Evolutionary conservation across 2,888 invertebrate species (phyloP).

Genomic region (Galeruca laticollis): DNA sequence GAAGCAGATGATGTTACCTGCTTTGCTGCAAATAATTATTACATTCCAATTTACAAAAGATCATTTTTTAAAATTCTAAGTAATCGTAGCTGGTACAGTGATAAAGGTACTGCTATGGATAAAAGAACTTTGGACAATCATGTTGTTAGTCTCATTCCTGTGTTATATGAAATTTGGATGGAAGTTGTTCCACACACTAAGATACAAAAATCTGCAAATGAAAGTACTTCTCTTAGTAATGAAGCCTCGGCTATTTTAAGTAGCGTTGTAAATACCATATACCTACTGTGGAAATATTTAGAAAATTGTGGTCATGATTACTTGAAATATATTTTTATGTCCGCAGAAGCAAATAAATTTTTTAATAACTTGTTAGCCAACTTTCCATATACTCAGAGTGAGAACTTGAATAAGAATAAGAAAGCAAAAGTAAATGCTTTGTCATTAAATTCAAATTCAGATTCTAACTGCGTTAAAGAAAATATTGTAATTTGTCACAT

Average conservation of each 20-base stretch:
- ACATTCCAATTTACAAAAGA: constrained; percentile 47
- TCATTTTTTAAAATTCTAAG: constrained; percentile 36
- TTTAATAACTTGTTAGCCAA: constrained; percentile 70
- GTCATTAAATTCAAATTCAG: constrained; percentile 63
- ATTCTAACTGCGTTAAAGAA: constrained; percentile 68
- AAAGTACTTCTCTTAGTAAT: constrained; percentile 67
- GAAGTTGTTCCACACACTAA: constrained; percentile 75
- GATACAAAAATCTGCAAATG: constrained; percentile 41
- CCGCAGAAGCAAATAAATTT: constrained; percentile 70
- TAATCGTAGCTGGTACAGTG: constrained; percentile 18
- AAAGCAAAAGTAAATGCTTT: constrained; percentile 65
- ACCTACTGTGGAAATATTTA: constrained; percentile 66
- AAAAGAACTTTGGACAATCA: constrained; percentile 70
- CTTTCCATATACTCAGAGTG: constrained; percentile 72
- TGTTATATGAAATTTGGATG: constrained; percentile 87
- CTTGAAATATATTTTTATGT: constrained; percentile 65
- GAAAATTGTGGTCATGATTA: constrained; percentile 42
- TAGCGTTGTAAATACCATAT: constrained; percentile 74
- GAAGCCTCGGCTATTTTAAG: constrained; percentile 76
- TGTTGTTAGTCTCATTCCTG: constrained; percentile 77
- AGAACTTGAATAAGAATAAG: constrained; percentile 57
- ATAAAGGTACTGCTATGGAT: constrained; percentile 15
- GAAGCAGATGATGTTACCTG: constrained; percentile 9
- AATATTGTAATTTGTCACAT: constrained; percentile 70
- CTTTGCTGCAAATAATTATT: constrained; percentile 26